phyloP scores from a whole-genome alignment of 2,113 vertebrate species.

The Rana temporaria region DNA sequence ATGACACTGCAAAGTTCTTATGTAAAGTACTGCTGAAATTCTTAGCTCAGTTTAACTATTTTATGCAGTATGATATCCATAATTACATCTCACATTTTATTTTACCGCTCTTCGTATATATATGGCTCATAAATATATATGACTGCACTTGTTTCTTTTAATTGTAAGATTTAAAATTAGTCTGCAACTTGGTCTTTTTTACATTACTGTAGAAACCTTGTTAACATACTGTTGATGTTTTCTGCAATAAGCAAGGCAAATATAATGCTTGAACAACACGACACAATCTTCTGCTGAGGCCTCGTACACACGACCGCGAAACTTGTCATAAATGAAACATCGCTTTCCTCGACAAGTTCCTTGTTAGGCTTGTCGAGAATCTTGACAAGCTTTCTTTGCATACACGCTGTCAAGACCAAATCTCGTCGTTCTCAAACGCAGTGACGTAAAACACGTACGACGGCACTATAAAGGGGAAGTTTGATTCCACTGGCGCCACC shows the following conservation, averaged over 20 bases:
- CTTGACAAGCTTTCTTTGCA: too few relatives aligned
- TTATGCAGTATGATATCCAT: background rate
- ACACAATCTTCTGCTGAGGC: too few relatives aligned
- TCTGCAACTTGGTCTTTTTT: background rate
- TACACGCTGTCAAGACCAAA: too few relatives aligned
- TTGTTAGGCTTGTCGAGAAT: too few relatives aligned
- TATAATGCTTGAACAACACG: background rate
- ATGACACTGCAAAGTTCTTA: background rate
- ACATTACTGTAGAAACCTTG: background rate
- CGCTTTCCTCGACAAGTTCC: too few relatives aligned
- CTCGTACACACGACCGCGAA: too few relatives aligned
- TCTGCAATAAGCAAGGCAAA: background rate
- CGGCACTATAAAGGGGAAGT: too few relatives aligned
- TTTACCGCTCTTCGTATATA: background rate
- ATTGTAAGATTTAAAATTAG: background rate
- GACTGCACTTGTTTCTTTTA: background rate
- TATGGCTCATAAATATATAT: conserved; percentile 5
- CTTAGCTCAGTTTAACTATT: background rate
- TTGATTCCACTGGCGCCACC: too few relatives aligned
- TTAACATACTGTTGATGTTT: background rate
- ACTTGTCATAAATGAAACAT: too few relatives aligned
- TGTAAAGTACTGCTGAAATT: background rate
- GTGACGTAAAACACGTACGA: too few relatives aligned
- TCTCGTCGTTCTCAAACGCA: too few relatives aligned
- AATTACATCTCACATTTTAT: background rate